Conservation (phyloP, 1,140 invertebrate species). For the Cherax quadricarinatus region DNA sequence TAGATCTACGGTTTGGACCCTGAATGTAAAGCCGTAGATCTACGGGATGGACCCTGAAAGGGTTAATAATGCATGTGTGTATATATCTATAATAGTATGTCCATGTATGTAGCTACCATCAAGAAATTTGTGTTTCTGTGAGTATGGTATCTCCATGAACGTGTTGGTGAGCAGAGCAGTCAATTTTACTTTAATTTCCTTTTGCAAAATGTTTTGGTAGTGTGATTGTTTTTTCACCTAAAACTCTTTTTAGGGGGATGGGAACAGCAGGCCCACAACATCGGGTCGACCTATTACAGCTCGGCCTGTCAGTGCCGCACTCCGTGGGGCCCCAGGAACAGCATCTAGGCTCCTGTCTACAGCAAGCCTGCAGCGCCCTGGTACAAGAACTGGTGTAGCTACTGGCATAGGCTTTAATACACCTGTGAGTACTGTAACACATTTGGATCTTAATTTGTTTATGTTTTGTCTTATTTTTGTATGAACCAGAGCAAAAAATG, state of each 20-base stretch:
- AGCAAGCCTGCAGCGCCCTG: constrained; percentile 66
- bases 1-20: too few relatives aligned
- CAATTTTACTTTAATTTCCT: neutral
- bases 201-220: neutral
- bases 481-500: too few relatives aligned
- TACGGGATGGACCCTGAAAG: too few relatives aligned
- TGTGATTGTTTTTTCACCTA: neutral
- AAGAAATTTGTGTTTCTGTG: neutral
- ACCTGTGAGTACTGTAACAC: constrained; percentile 48
- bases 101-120: neutral
- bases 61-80: too few relatives aligned
- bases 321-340: constrained; percentile 63
- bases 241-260: constrained; percentile 15
- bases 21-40: too few relatives aligned
- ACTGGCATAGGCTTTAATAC: constrained; percentile 72
- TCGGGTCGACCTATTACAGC: constrained; percentile 68
- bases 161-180: neutral
- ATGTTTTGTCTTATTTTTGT: neutral
- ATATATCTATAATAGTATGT: neutral
- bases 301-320: constrained; percentile 69
- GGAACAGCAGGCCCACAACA: constrained; percentile 66
- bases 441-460: neutral
- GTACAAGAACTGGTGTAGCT: constrained; percentile 68
- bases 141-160: too few relatives aligned
- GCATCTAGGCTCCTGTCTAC: constrained; percentile 69